These are phyloP conservation scores for Lordiphosa collinella DNA, from an alignment of 1,140 invertebrate species.

Conservation along the genomic window DNA sequence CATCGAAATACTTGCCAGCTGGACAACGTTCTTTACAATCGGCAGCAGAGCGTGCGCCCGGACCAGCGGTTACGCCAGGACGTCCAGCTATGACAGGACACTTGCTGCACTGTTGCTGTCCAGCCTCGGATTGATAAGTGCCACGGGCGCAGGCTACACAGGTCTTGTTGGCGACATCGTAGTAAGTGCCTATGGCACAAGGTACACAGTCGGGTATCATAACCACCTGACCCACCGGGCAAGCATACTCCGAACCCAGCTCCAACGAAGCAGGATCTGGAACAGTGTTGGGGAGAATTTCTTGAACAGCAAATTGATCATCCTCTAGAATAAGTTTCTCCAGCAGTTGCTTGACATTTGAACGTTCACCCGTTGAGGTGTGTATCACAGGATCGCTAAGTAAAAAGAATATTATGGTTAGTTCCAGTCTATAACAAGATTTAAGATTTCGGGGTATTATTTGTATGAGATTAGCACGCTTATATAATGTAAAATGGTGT, in stretches of 20 bases:
- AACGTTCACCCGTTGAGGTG: conserved; percentile 91
- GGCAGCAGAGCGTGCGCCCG: conserved; percentile 90
- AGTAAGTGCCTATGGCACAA: conserved; percentile 95
- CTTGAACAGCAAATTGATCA: conserved; percentile 94
- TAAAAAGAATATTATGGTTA: conserved; percentile 38
- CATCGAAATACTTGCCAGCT: conserved; percentile 95
- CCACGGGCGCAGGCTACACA: conserved; percentile 93
- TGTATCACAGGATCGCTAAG: conserved; percentile 93
- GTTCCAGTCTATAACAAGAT: conserved; percentile 19
- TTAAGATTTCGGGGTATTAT: conserved; percentile 1
- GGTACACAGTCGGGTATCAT: conserved; percentile 96
- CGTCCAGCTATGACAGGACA: conserved; percentile 94
- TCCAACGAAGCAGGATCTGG: conserved; percentile 93
- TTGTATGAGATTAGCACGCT: conserved; percentile 13
- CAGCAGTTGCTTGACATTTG: conserved; percentile 89
- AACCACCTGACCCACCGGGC: conserved; percentile 94
- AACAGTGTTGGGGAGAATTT: conserved; percentile 95
- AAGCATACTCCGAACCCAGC: conserved; percentile 94
- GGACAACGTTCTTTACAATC: conserved; percentile 97
- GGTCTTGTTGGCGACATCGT: conserved; percentile 86
- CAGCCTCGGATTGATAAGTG: conserved; percentile 95
- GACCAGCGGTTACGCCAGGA: conserved; percentile 90
- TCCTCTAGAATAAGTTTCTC: conserved; percentile 94
- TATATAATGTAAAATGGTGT: conserved; percentile 13
- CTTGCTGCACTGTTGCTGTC: conserved; percentile 91